Percentiles rank a stretch among this genome's conserved stretches.
These are phyloP conservation scores for Sigmodon hispidus DNA, from an alignment of 2,113 vertebrate genomes.

Conservation along the genomic window DNA sequence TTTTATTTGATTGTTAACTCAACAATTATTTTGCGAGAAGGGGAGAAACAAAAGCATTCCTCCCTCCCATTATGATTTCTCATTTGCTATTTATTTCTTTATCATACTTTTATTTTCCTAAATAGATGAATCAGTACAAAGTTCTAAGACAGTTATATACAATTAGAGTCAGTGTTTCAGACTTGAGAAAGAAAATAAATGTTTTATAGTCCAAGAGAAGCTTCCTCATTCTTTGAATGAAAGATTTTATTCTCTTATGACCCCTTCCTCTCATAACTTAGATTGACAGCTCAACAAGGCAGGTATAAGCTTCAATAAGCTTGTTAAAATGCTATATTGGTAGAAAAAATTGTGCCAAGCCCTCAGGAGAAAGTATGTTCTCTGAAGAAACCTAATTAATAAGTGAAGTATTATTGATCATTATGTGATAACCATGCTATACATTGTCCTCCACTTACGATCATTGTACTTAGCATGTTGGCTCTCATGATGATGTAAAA, in stretches of 20 bases:
- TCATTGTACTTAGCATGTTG: background rate
- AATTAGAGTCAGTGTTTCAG: background rate
- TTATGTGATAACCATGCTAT: background rate
- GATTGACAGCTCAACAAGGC: background rate
- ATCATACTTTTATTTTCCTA: background rate
- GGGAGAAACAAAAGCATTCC: background rate
- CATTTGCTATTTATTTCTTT: background rate
- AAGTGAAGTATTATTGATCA: background rate
- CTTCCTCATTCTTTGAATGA: background rate
- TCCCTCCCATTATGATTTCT: background rate
- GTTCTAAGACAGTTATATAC: background rate
- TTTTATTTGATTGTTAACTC: background rate
- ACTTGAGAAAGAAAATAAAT: background rate
- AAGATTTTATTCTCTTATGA: background rate
- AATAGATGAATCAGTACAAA: background rate
- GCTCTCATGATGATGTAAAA: background rate
- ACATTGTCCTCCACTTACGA: background rate
- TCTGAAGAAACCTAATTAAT: background rate
- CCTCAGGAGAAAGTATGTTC: background rate
- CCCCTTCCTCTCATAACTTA: background rate
- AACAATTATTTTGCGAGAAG: background rate
- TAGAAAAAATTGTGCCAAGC: background rate
- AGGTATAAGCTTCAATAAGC: background rate
- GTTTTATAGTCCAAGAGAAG: background rate
- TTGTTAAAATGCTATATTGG: background rate